Evolutionary conservation across 2,888 invertebrate species (phyloP), one percentile per base, ranked within the genome.

Genomic region (Sisyra terminalis): DNA sequence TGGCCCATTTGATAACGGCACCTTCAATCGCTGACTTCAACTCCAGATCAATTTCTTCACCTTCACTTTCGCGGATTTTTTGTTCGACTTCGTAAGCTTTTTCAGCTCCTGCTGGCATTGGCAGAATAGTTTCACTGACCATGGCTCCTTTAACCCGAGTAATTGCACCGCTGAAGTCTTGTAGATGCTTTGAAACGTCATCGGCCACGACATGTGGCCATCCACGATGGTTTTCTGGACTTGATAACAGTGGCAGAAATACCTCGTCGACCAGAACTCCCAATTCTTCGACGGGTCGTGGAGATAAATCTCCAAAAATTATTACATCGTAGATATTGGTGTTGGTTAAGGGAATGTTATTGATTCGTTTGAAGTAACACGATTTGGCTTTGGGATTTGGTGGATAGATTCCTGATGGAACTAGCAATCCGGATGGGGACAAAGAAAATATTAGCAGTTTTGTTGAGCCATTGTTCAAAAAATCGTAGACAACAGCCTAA

Each of bases 1-100:
- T 68, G 2, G 81, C 73, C 93, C 93, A 94, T 56, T 87, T 87
- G 47, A 87, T 84, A 2, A 90, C 72, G 36, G 84, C 78, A 29
- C 79, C 80, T 63, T 94, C 93, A 45, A 92, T 75, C 39, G 83
- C 77, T 43, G 81, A 79, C 56, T 86, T 84, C 50, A 92, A 64
- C 43, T 72, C 66, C 40, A 80, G 64, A 58, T 86, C 79, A 18
- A 75, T 66, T 11, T 66, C 63, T 58, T 65, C 71, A 43, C 68
- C 71, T 15, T 67, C 65, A 42, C 72, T 70, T 9, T 57, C 54
- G 9, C 65, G 65, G 14, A 67, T 64, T 9, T 52, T 52, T 29
- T 67, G 57, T 52, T 75, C 73, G 3, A 71, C 71, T 15, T 72
- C 66, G 54, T 75, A 77, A 17, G 86, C 71, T 43, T 67, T 68